phyloP scores from a whole-genome alignment of 2,888 invertebrate genomes.

The Smittia aterrima region DNA sequence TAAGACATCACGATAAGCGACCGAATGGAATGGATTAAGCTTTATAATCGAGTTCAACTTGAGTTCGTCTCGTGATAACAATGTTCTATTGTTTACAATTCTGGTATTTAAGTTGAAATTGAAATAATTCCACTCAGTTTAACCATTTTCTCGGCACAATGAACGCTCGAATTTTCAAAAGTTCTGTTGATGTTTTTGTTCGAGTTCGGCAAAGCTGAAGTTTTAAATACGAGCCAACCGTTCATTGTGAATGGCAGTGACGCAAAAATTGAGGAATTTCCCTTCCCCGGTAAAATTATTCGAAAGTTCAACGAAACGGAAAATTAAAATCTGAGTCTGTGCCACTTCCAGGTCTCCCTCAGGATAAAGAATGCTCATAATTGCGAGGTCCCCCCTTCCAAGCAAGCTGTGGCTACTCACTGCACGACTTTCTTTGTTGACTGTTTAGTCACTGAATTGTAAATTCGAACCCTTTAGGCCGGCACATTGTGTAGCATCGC shows the following conservation, averaged over 20 bases:
- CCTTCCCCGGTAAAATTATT: not conserved
- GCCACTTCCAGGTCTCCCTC: constrained; percentile 44
- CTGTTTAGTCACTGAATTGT: constrained; percentile 36
- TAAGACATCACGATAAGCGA: not conserved
- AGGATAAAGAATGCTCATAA: constrained; percentile 43
- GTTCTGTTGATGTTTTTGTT: not conserved
- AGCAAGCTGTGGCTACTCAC: constrained; percentile 44
- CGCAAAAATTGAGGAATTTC: constrained; percentile 1
- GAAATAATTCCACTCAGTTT: constrained; percentile 20
- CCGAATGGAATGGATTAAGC: not conserved
- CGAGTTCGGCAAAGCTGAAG: not conserved
- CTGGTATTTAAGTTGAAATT: constrained; percentile 12
- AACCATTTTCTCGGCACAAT: not conserved
- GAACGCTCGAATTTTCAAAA: not conserved
- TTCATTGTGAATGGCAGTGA: constrained; percentile 13
- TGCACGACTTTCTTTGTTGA: constrained; percentile 44
- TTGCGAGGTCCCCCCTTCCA: constrained; percentile 44
- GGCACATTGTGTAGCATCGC: constrained; percentile 9
- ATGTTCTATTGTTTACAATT: not conserved
- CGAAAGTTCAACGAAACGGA: not conserved
- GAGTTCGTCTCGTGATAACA: not conserved
- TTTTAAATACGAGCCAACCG: not conserved
- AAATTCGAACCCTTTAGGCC: not conserved
- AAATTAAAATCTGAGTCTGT: constrained; percentile 12
- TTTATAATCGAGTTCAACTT: not conserved